Conservation (phyloP, 2,113 vertebrate species). For the Laticauda colubrina region DNA sequence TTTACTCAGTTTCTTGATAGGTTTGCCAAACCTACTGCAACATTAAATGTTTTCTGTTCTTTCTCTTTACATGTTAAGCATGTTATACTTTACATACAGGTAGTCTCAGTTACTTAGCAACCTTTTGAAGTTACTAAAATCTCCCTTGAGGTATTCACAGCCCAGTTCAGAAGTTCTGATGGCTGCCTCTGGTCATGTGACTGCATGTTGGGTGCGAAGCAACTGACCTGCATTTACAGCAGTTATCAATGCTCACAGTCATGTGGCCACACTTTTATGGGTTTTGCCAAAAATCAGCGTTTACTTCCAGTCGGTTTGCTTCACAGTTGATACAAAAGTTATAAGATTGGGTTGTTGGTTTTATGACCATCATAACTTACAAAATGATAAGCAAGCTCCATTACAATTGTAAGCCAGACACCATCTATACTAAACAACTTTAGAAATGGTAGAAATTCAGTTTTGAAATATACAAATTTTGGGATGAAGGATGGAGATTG, state of each 20-base stretch:
- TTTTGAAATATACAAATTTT: neutral
- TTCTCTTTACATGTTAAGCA: neutral
- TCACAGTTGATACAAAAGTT: neutral
- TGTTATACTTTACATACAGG: neutral
- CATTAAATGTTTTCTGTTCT: neutral
- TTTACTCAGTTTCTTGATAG: neutral
- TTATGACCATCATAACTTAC: neutral
- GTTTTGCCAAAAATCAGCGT: neutral
- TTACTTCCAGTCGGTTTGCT: neutral
- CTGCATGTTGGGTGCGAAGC: neutral
- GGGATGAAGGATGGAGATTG: neutral
- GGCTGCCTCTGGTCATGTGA: neutral
- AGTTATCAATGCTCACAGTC: neutral
- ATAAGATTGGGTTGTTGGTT: neutral
- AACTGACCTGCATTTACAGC: neutral
- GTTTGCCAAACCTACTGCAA: neutral
- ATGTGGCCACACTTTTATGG: neutral
- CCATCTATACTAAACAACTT: neutral
- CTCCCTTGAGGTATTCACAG: neutral
- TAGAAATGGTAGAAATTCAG: neutral
- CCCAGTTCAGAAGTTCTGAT: neutral
- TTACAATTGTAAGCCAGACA: neutral
- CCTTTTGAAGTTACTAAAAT: neutral
- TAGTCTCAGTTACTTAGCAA: neutral
- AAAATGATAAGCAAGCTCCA: neutral